A percentile compares a stretch with the other conserved stretches of the same genome.
These are phyloP conservation scores for Protobothrops mucrosquamatus DNA, from an alignment of 2,113 vertebrate species.

Conservation along the genomic window DNA sequence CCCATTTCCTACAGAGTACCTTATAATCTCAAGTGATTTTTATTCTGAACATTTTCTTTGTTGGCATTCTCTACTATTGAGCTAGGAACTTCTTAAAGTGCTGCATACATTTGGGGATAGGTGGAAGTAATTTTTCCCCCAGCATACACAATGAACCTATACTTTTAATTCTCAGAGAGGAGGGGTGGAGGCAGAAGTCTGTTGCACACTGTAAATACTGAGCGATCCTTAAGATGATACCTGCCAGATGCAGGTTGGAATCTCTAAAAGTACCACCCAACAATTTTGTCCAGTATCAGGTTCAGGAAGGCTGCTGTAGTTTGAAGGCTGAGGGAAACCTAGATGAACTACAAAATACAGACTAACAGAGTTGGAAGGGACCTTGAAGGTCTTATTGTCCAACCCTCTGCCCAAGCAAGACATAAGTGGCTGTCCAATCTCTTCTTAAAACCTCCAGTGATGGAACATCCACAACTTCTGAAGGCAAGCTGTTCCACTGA, in stretches of 20 bases:
- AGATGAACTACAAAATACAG: not conserved
- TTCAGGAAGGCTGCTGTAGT: not conserved
- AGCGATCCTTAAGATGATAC: not conserved
- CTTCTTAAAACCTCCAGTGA: not conserved
- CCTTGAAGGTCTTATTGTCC: not conserved
- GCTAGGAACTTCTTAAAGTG: not conserved
- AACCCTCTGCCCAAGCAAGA: not conserved
- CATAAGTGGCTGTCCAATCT: not conserved
- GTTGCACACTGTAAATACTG: not conserved
- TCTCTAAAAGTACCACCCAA: not conserved
- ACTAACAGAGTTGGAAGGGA: not conserved
- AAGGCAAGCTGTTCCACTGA: not conserved
- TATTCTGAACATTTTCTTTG: not conserved
- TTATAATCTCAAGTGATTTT: not conserved
- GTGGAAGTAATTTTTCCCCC: not conserved
- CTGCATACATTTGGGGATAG: not conserved
- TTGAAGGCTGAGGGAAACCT: not conserved
- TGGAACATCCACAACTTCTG: not conserved
- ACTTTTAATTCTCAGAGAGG: not conserved
- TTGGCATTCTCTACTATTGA: not conserved
- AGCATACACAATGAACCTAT: not conserved
- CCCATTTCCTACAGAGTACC: not conserved
- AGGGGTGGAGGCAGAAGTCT: not conserved
- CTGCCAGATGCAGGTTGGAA: not conserved
- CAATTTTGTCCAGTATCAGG: not conserved